A percentile compares a stretch with the other conserved stretches of the same genome.
Conservation (phyloP, 2,113 vertebrate species). For the Tiliqua scincoides region DNA sequence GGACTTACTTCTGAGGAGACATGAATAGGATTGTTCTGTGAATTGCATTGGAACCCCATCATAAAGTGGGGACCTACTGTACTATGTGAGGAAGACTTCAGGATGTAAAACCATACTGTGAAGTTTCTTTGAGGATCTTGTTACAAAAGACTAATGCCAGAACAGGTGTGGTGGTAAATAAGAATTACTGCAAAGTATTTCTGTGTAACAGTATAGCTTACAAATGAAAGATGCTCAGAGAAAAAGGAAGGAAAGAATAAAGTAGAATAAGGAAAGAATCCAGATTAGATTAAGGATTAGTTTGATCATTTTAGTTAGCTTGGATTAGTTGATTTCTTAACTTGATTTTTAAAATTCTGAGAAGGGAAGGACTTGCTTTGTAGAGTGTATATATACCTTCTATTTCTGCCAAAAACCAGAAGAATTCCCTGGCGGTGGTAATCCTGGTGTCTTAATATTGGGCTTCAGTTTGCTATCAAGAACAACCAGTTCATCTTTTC, state of each 20-base stretch:
- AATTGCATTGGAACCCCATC: no score
- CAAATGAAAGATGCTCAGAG: not conserved
- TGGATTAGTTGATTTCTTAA: not conserved
- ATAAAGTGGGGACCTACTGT: not conserved
- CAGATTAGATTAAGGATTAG: not conserved
- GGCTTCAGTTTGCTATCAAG: not conserved
- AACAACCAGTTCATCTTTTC: not conserved
- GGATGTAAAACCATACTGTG: not conserved
- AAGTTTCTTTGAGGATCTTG: not conserved
- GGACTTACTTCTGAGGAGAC: no score
- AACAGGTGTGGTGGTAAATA: not conserved
- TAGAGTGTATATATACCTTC: not conserved
- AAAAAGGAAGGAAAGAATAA: not conserved
- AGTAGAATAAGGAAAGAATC: no score
- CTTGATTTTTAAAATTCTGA: not conserved
- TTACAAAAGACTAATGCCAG: not conserved
- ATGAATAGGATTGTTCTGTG: no score
- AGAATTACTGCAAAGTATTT: conserved; percentile 6
- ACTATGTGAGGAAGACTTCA: not conserved
- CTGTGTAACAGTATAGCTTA: not conserved
- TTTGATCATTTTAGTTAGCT: no score
- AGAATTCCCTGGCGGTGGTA: not conserved
- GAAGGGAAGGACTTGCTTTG: not conserved
- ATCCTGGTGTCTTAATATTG: not conserved
- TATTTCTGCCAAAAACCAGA: not conserved